These are phyloP conservation scores for Ageneiosus marmoratus DNA, from an alignment of 2,113 vertebrate species.

Conservation along the genomic window DNA sequence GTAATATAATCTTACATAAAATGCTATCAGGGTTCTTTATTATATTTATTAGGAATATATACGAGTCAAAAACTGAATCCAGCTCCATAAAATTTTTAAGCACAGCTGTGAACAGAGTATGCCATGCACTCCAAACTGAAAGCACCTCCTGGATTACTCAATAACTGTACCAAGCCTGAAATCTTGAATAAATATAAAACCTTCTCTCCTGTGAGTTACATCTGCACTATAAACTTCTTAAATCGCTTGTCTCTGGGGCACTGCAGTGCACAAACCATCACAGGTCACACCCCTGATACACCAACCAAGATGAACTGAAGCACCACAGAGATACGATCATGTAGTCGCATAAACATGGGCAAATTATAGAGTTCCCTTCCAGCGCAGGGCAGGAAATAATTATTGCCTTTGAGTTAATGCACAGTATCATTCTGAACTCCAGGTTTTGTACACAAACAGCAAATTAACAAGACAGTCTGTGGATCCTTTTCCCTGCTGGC, in stretches of 20 bases:
- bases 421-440: constrained; percentile 36
- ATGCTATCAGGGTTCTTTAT: not conserved
- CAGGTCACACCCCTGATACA: constrained; percentile 44
- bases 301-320: constrained; percentile 43
- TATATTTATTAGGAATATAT: not conserved
- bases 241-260: not conserved
- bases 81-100: not conserved
- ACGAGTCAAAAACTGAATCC: not conserved
- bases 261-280: constrained; percentile 29
- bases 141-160: not conserved
- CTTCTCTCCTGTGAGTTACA: constrained; percentile 33
- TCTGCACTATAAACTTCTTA: constrained; percentile 16
- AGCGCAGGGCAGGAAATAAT: constrained; percentile 53
- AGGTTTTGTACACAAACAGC: constrained; percentile 47
- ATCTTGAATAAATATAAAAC: not conserved
- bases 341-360: constrained; percentile 54
- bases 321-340: constrained; percentile 54
- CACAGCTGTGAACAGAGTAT: not conserved
- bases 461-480: constrained; percentile 33
- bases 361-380: constrained; percentile 52
- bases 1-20: not conserved
- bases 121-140: not conserved
- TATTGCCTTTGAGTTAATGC: constrained; percentile 53
- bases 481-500: constrained; percentile 27
- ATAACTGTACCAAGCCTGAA: not conserved